A percentile compares a stretch with the other conserved stretches of the same genome.
Evolutionary conservation across 2,113 vertebrate genomes (phyloP).

Genomic region (Cochlearius cochlearius): DNA sequence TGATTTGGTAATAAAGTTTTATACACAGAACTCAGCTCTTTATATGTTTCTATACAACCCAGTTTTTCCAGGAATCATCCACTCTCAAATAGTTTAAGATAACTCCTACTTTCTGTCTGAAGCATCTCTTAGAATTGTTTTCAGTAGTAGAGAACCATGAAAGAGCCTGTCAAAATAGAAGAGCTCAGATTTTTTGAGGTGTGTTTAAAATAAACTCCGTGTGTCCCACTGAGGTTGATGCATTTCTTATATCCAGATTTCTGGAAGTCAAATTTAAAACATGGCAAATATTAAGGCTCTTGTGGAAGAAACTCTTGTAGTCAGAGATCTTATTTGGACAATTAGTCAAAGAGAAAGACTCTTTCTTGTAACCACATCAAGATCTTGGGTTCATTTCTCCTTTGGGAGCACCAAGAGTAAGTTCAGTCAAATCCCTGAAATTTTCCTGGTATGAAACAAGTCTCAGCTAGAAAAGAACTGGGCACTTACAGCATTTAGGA

Average conservation of each 20-base stretch:
- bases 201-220: not conserved
- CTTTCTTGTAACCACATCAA: not conserved
- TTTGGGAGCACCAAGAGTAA: not conserved
- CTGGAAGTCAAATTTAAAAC: not conserved
- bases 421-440: not conserved
- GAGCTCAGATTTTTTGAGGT: not conserved
- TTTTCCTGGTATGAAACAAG: not conserved
- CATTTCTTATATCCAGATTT: not conserved
- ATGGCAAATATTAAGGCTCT: not conserved
- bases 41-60: not conserved
- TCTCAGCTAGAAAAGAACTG: not conserved
- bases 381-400: not conserved
- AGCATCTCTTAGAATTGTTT: not conserved
- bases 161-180: not conserved
- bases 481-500: not conserved
- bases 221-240: not conserved
- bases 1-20: not conserved
- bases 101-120: not conserved
- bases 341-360: not conserved
- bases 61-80: not conserved
- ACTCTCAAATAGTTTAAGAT: not conserved
- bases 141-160: not conserved
- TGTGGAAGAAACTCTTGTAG: not conserved
- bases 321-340: not conserved
- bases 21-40: not conserved